Percentiles rank a stretch among this genome's conserved stretches.
Conservation (phyloP, 2,888 invertebrate species). For the Acholoe squamosa region DNA sequence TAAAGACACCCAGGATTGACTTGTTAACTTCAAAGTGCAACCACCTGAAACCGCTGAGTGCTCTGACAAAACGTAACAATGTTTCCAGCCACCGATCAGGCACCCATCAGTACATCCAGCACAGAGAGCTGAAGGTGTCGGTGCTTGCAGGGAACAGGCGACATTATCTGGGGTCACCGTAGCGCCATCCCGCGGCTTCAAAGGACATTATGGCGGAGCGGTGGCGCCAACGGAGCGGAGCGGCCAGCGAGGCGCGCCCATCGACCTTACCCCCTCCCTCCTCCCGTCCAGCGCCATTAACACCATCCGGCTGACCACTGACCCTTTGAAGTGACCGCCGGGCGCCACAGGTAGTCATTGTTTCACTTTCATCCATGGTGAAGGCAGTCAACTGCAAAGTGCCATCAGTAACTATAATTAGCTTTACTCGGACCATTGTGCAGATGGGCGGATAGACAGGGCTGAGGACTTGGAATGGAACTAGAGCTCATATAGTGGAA, state of each 20-base stretch:
- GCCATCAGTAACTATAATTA: conserved; percentile 19
- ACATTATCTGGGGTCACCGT: conserved; percentile 9
- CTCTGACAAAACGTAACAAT: conserved; percentile 2
- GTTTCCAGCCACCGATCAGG: background rate
- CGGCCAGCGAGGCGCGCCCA: background rate
- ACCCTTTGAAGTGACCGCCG: conserved; percentile 30
- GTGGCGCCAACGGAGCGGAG: background rate
- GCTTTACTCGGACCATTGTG: background rate
- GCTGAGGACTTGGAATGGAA: background rate
- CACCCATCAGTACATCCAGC: background rate
- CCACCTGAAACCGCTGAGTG: background rate
- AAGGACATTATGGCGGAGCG: background rate
- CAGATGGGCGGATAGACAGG: background rate
- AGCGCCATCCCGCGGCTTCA: conserved; percentile 26
- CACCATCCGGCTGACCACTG: background rate
- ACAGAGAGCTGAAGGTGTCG: background rate
- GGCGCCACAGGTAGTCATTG: conserved; percentile 24
- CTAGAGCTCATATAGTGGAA: background rate
- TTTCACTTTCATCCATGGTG: conserved; percentile 58
- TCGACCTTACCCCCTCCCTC: background rate
- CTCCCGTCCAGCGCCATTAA: background rate
- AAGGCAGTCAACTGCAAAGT: conserved; percentile 41
- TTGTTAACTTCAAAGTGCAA: conserved; percentile 15
- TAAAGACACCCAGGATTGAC: background rate
- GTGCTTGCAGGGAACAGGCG: background rate